Evolutionary conservation across 1,140 invertebrate genomes (phyloP), one percentile per base, ranked within the genome.

Genomic region (Cotesia vestalis): DNA sequence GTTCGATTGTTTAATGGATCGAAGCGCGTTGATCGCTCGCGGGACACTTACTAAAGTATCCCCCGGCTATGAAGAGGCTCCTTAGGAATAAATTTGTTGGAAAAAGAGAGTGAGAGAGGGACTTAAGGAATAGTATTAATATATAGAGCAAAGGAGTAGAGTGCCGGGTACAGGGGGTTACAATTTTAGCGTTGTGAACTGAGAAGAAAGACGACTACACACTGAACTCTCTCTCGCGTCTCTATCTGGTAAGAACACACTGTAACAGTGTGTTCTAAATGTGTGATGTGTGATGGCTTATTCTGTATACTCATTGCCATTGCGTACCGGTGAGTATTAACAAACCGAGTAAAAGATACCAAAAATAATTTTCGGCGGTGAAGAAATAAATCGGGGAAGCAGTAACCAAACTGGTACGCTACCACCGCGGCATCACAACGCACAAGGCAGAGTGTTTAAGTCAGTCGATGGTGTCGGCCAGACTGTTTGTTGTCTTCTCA

Each of bases 291-390:
- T 46, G 40, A 46, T 46, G 40, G 40, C 40, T 20, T 27, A 20
- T 20, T 20, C 17, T 17, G 20, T 59, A 20, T 66, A 34, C 64
- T 66, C 62, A 34, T 61, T 40, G 64, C 53, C 34, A 46, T 40
- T 73, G 66, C 35, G 69, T 57, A 51, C 52, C 70, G 71, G 66
- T 75, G 53, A 17, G 20, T 72, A 75, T 76, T 85, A 85, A 83
- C 80, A 84, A 83, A 83, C 80, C 79, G 80, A 81, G 83, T 83
- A 86, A 86, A 86, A 86, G 85, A 83, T 85, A 85, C 85, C 85
- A 85, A 86, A 86, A 86, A 86, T 86, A 86, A 86, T 86, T 84
- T 75, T 79, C 79, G 80, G 78, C 71, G 80, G 81, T 79, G 80
- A 83, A 82, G 83, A 84, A 84, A 85, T 85, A 84, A 84, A 84